A percentile compares a stretch with the other conserved stretches of the same genome.
These are phyloP conservation scores for Rattus norvegicus DNA, from an alignment of 2,113 vertebrate species.

Conservation along the genomic window GRCr8 NC_086024.1:137230501-137231000, in stretches of 20 bases:
- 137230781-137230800: neutral
- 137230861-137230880: neutral
- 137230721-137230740: neutral
- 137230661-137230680: neutral
- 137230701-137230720: neutral
- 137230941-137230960: neutral
- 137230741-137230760: neutral
- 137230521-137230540: neutral
- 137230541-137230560: fast-evolving
- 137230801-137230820: fast-evolving
- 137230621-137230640: neutral
- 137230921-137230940: neutral
- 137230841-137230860: neutral
- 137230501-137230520: neutral
- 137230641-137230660: neutral
- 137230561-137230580: neutral
- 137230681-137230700: too few species aligned
- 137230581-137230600: neutral
- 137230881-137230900: neutral
- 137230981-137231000: neutral
- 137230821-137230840: neutral
- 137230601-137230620: neutral
- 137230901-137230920: neutral
- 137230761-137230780: neutral
- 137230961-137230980: neutral